Base-by-base conservation (phyloP, 2,888 invertebrate species). In the Dasysyrphus tricinctus region DNA sequence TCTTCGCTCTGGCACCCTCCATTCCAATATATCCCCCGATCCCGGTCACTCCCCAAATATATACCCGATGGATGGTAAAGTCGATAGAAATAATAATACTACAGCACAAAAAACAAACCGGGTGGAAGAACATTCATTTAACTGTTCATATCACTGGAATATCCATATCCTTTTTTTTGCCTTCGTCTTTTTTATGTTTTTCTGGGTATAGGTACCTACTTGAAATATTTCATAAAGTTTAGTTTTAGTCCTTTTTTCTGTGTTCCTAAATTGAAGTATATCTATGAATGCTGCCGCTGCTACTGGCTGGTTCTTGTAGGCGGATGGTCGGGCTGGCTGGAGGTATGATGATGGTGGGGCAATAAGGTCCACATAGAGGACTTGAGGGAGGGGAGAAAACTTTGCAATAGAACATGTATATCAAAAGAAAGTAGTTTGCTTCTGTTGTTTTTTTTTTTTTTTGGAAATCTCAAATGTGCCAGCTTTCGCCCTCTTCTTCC, bases 181-280 rank as follows among this genome's bases (percentile, higher is more conserved):
- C 51, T 57, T 65, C 79, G 37, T 34, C 29, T 63, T 75, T 76
- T 83, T 70, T 75, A 80, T 83, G 79, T 83, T 83, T 57, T 80
- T 79, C 63, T 74, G 70, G 67, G 74, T 74, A 24, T 24, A 69
- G 69, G 39, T 51, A 69, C 37, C 69, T 63, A 83, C 83, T 83
- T 83, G 75, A 80, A 80, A 80, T 83, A 83, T 83, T 83, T 83
- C 83, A 83, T 83, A 83, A 83, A 83, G 83, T 80, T 80, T 83
- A 83, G 83, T 83, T 83, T 80, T 75, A 75, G 83, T 80, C 75
- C 69, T 80, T 80, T 37, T 61, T 75, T 70, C 79, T 75, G 42
- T 70, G 67, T 75, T 80, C 80, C 80, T 69, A 83, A 83, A 83
- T 83, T 80, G 83, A 83, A 69, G 72, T 65, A 74, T 82, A 82